Evolutionary conservation across 2,113 vertebrate species (phyloP).

Genomic region (Vireo altiloquus): DNA sequence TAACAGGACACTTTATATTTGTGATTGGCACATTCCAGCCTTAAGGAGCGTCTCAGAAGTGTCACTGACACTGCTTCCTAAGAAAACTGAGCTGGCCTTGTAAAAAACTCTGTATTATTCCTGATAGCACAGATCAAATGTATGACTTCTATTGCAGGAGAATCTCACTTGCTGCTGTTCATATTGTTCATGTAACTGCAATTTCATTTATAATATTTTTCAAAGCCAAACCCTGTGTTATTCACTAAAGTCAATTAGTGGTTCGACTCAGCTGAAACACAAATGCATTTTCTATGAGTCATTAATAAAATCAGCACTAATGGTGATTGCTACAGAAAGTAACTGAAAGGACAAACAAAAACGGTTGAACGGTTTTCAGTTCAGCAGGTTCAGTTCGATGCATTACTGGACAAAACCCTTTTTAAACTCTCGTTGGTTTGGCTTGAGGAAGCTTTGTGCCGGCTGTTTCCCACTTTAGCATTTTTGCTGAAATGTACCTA

Average conservation of each 20-base stretch:
- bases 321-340: constrained; percentile 38
- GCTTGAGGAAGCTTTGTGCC: constrained; percentile 38
- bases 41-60: not conserved
- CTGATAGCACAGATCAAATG: not conserved
- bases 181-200: not conserved
- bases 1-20: not conserved
- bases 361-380: constrained; percentile 60
- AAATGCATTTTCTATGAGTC: constrained; percentile 58
- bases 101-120: not conserved
- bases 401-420: constrained; percentile 42
- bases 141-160: not conserved
- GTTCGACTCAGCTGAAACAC: not conserved
- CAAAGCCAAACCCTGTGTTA: not conserved
- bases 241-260: not conserved
- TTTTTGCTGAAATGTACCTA: constrained; percentile 69
- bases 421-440: constrained; percentile 9
- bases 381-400: constrained; percentile 11
- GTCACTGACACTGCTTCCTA: not conserved
- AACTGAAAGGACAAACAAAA: constrained; percentile 62
- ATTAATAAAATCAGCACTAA: constrained; percentile 31
- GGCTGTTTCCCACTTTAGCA: constrained; percentile 61
- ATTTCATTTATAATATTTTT: not conserved
- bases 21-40: not conserved
- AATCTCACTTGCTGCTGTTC: not conserved
- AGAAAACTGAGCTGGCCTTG: not conserved